A percentile compares a stretch with the other conserved stretches of the same genome.
These are phyloP conservation scores for Halotydeus destructor DNA, from an alignment of 1,140 invertebrate genomes.

Conservation along the genomic window DNA sequence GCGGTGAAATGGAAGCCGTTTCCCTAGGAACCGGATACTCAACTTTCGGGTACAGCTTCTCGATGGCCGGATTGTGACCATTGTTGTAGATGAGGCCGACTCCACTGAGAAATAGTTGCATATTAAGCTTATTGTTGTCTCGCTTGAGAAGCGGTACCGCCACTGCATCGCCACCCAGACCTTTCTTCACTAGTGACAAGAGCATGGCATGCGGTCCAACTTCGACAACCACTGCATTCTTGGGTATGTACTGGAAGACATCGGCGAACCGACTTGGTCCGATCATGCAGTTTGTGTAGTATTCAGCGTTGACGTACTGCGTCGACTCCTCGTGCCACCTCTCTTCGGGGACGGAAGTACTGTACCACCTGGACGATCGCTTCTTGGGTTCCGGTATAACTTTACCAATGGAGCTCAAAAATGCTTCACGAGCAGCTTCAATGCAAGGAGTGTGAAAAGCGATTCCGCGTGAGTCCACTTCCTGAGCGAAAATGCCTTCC, in stretches of 20 bases:
- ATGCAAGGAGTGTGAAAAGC: slow-evolving; percentile 92
- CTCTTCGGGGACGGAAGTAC: slow-evolving; percentile 62
- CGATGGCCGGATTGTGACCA: slow-evolving; percentile 44
- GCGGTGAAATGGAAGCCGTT: slow-evolving; percentile 28
- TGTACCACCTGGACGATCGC: slow-evolving; percentile 60
- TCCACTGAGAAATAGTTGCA: slow-evolving; percentile 11
- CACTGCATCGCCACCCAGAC: too few species aligned
- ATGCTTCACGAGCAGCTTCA: slow-evolving; percentile 50
- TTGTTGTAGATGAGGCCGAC: slow-evolving; percentile 43
- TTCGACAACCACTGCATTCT: slow-evolving; percentile 70
- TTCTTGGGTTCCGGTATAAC: slow-evolving; percentile 56
- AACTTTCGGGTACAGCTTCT: slow-evolving; percentile 21
- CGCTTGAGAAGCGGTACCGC: too few species aligned
- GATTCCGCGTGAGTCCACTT: slow-evolving; percentile 65
- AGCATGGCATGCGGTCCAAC: slow-evolving; percentile 43
- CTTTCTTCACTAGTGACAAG: too few species aligned
- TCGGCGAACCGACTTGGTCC: slow-evolving; percentile 44
- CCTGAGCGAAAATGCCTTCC: slow-evolving; percentile 53
- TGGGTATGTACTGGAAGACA: slow-evolving; percentile 55
- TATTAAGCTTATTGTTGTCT: slow-evolving; percentile 10
- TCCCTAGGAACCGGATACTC: slow-evolving; percentile 27
- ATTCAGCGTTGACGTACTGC: slow-evolving; percentile 62
- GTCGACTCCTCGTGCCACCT: slow-evolving; percentile 56
- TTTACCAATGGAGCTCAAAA: slow-evolving; percentile 48
- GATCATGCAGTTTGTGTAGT: slow-evolving; percentile 84